Evolutionary conservation across 2,888 invertebrate genomes (phyloP), one percentile per base, ranked within the genome.

Genomic region (Drosophila phalerata): DNA sequence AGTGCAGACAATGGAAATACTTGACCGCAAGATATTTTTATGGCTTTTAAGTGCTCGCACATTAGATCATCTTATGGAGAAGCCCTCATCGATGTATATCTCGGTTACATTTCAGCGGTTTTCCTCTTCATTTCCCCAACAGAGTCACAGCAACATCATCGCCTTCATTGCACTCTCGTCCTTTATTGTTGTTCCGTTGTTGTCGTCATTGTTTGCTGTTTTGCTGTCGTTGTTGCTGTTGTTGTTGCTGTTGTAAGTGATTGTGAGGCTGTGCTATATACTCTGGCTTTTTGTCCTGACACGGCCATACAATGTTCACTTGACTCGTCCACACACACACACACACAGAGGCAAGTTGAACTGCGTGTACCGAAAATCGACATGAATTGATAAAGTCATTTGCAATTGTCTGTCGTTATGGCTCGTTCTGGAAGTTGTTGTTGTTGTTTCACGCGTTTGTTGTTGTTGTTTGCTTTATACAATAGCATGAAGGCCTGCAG

Each of bases 381-480:
- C 85, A 85, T 85, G 85, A 85, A 85, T 86, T 85, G 85, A 85
- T 85, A 85, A 85, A 85, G 87, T 87, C 85, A 87, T 85, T 85
- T 85, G 85, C 85, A 87, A 87, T 85, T 85, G 87, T 85, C 83
- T 79, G 84, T 86, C 84, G 83, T 83, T 83, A 85, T 81, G 85
- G 79, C 51, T 56, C 49, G 38, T 38, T 45, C 61, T 60, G 69
- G 25, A 38, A 49, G 43, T 45, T 57, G 55, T 55, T 64, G 30
- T 49, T 74, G 74, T 62, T 80, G 69, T 56, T 81, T 83, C 77
- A 81, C 81, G 81, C 75, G 73, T 62, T 76, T 80, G 81, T 82
- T 83, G 81, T 76, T 79, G 81, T 79, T 83, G 81, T 74, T 83
- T 79, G 77, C 72, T 74, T 79, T 73, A 81, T 85, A 69, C 81